A percentile compares a stretch with the other conserved stretches of the same genome.
Conservation (phyloP, 1,140 invertebrate species). For the Leptoteleia sp. region DNA sequence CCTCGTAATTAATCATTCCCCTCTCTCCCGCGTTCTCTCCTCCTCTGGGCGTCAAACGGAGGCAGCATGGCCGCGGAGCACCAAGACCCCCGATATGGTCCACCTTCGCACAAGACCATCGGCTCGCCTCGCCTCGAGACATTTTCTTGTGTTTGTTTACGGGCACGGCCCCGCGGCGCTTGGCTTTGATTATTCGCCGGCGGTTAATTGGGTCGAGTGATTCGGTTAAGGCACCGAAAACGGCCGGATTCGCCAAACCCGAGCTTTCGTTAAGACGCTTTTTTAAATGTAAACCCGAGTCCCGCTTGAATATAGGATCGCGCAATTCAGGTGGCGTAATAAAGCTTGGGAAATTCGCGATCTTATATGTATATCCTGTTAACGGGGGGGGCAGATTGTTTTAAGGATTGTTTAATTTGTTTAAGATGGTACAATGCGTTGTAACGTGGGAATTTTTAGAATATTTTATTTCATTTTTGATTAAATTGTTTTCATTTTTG, state of each 20-base stretch:
- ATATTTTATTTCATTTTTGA: too few species aligned
- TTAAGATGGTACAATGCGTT: too few species aligned
- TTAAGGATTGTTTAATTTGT: too few species aligned
- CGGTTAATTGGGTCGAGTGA: conserved; percentile 35
- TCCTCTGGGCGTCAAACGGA: conserved; percentile 74
- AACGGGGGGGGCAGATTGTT: too few species aligned
- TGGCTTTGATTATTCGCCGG: conserved; percentile 14
- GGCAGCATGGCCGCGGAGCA: conserved; percentile 75
- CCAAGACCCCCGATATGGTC: conserved; percentile 62
- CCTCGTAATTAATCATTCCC: conserved; percentile 80
- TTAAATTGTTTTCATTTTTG: too few species aligned
- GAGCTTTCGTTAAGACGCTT: too few species aligned
- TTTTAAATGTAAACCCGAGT: too few species aligned
- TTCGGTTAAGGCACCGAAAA: conserved; percentile 8
- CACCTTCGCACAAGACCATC: conserved; percentile 55
- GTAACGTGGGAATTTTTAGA: too few species aligned
- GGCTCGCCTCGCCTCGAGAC: conserved; percentile 9
- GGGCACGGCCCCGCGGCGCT: not conserved
- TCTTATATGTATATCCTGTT: too few species aligned
- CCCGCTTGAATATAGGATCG: too few species aligned
- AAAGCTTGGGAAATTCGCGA: too few species aligned
- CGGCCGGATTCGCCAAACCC: not conserved
- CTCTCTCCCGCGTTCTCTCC: conserved; percentile 70
- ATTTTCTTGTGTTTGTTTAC: conserved; percentile 45
- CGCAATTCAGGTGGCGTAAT: too few species aligned